phyloP scores from a whole-genome alignment of 2,797 vertebrate species.

The Calcarius lapponicus region DNA sequence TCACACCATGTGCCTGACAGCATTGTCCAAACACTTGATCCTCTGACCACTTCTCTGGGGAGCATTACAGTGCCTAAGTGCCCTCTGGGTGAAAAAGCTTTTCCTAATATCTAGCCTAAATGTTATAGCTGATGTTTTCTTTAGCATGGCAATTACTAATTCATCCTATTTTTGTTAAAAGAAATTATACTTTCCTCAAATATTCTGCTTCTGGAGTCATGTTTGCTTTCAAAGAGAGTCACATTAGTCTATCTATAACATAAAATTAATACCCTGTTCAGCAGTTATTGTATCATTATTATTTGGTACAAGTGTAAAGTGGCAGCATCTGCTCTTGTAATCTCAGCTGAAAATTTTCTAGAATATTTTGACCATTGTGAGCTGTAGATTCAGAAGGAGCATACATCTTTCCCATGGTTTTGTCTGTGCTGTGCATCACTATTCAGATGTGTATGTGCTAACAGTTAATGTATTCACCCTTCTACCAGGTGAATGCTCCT shows the following conservation, averaged over 20 bases:
- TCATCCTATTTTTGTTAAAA: background rate
- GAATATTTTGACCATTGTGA: background rate
- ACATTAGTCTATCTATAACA: background rate
- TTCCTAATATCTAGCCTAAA: background rate
- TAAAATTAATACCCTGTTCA: background rate
- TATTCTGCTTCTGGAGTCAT: background rate
- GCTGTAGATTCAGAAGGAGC: background rate
- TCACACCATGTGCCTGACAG: background rate
- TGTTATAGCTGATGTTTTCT: background rate
- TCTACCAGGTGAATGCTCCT: background rate
- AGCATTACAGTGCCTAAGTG: background rate
- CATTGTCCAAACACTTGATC: background rate
- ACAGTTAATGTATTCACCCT: background rate
- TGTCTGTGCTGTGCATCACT: background rate
- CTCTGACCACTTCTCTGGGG: background rate
- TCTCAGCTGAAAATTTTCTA: background rate
- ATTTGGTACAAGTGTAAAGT: background rate
- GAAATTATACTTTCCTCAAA: background rate
- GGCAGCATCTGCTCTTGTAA: background rate
- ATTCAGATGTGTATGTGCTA: background rate
- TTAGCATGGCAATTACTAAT: background rate
- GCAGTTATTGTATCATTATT: background rate
- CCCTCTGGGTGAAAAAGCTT: background rate
- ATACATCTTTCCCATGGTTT: background rate
- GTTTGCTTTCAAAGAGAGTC: background rate